Conservation (phyloP, 2,797 vertebrate species). For the Gobionotothen gibberifrons region DNA sequence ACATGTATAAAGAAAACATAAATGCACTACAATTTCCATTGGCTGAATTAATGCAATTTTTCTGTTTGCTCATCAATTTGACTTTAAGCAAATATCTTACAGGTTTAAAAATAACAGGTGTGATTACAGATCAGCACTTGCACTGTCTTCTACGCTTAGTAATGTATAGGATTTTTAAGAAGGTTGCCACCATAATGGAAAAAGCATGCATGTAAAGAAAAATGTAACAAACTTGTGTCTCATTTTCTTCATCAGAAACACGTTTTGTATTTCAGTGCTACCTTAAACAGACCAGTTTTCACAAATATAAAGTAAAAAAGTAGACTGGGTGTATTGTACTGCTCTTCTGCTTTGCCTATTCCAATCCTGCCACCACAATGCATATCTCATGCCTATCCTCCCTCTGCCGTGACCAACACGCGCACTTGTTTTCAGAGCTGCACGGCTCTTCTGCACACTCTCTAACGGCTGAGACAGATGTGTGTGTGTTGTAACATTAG, state of each 20-base stretch:
- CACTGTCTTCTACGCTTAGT: background rate
- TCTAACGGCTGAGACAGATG: conserved; percentile 39
- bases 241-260: background rate
- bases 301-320: background rate
- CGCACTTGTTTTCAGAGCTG: conserved; percentile 37
- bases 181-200: no score
- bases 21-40: background rate
- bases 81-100: background rate
- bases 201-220: background rate
- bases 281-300: background rate
- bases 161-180: background rate
- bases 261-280: background rate
- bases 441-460: conserved; percentile 36
- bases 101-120: background rate
- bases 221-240: background rate
- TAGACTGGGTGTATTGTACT: background rate
- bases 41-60: background rate
- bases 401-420: background rate
- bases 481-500: conserved; percentile 48
- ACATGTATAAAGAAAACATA: background rate
- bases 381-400: conserved; percentile 27
- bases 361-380: conserved; percentile 29
- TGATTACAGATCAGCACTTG: background rate
- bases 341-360: conserved; percentile 17
- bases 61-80: background rate